Base-by-base conservation (phyloP, 2,113 vertebrate species). In the Corvus moneduloides region DNA sequence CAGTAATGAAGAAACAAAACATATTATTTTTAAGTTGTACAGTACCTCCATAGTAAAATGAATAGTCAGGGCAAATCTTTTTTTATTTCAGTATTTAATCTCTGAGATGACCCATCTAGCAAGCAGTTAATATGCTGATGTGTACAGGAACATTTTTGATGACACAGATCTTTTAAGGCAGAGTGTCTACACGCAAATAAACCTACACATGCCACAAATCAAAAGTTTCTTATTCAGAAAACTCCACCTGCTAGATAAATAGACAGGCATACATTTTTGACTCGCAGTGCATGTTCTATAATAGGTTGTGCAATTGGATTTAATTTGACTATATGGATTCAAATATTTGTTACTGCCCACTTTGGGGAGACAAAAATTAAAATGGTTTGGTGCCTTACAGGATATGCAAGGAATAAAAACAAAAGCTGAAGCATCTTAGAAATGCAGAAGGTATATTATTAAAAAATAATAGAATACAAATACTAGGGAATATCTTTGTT, bases 341-440 rank as follows among this genome's bases (percentile, higher is more conserved):
- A 61, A 79, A 63, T 92, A 89, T 89, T 84, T 74, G 78, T 82
- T 92, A 82, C 76, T 92, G 55, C 33, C 46, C 69, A 91, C 73
- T 96, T 89, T 92, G 69, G 74, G 85, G 44, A 96, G 80, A 74
- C 41, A 91, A 94, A 90, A 98, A 95, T 97, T 90, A 90, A 95
- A 92, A 91, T 69, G 43, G 39, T 39, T 94, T 61, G 18, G 48
- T 94, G 69, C 49, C 21, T 94, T 89, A 74, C 56, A 66, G 62
- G 33, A 71, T 78, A 44, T 33, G n/a, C 59, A 71, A 96, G 69
- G 84, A 94, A 89, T 61, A 75, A 80, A 93, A 83, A 59, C 30
- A 92, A 66, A 91, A 79, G 19, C 14, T 35, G 43, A 79, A 95
- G 76, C 58, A 79, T 87, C 56, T 79, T 61, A 85, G 68, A 83